A percentile compares a stretch with the other conserved stretches of the same genome.
phyloP scores from a whole-genome alignment of 1,140 invertebrate species.

The Aporrectodea caliginosa region DNA sequence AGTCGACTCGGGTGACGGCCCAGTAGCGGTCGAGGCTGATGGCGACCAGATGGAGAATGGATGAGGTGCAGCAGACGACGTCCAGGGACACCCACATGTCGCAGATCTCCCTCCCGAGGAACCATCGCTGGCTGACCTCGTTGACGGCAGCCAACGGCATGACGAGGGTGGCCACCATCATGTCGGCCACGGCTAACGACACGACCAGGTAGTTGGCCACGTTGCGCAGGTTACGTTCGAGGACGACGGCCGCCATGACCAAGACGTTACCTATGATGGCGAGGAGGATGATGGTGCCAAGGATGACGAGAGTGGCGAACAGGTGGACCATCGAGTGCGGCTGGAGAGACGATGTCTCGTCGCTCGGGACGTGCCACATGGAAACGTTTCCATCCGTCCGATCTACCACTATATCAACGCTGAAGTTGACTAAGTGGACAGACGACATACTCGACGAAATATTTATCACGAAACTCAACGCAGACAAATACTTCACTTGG shows the following conservation, averaged over 20 bases:
- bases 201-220: constrained; percentile 65
- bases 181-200: constrained; percentile 65
- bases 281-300: constrained; percentile 52
- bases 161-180: constrained; percentile 64
- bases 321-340: neutral
- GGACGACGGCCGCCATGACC: constrained; percentile 86
- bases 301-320: constrained; percentile 9
- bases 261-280: constrained; percentile 79
- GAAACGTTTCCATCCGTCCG: neutral
- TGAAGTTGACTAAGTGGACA: neutral
- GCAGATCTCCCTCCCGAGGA: constrained; percentile 72
- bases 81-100: constrained; percentile 56
- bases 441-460: neutral
- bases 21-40: constrained; percentile 60
- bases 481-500: no score
- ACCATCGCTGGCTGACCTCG: constrained; percentile 34
- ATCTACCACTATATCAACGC: neutral
- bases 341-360: neutral
- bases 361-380: neutral
- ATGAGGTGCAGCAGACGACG: constrained; percentile 38
- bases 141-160: constrained; percentile 62
- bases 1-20: constrained; percentile 65
- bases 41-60: constrained; percentile 37
- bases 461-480: no score
- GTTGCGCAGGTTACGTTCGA: constrained; percentile 80